Percentiles rank a stretch among this genome's conserved stretches.
Evolutionary conservation across 2,888 invertebrate species (phyloP).

Genomic region (Thyatira batis): DNA sequence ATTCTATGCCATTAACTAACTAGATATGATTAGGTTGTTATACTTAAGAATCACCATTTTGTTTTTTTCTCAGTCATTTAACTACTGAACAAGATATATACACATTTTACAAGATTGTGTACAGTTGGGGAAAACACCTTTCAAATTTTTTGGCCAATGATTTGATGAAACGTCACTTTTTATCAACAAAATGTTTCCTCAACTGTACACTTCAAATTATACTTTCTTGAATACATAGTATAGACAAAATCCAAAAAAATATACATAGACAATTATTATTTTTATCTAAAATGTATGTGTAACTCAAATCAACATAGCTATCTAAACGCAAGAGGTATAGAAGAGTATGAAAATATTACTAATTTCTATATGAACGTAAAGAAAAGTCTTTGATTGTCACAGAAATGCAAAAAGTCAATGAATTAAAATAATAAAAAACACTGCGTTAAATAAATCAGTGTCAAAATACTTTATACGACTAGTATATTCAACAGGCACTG

Average conservation of each 20-base stretch:
- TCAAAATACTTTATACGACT: not conserved
- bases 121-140: slow-evolving; percentile 35
- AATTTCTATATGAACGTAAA: not conserved
- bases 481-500: not conserved
- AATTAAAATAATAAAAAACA: not conserved
- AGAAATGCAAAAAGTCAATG: not conserved
- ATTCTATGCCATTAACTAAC: slow-evolving; percentile 15
- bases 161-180: not conserved
- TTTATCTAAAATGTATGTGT: not conserved
- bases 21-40: slow-evolving; percentile 38
- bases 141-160: not conserved
- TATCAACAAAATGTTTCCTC: not conserved
- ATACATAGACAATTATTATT: not conserved
- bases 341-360: not conserved
- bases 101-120: slow-evolving; percentile 28
- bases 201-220: not conserved
- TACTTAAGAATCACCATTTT: slow-evolving; percentile 53
- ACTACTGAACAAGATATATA: slow-evolving; percentile 36
- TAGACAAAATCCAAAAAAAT: not conserved
- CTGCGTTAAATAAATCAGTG: not conserved
- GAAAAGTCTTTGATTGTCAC: not conserved
- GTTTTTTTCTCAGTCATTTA: slow-evolving; percentile 62
- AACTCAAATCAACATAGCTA: not conserved
- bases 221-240: not conserved
- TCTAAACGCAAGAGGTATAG: not conserved